Evolutionary conservation across 2,113 vertebrate species (phyloP), one percentile per base, ranked within the genome.

Genomic region (Datnioides undecimradiatus): DNA sequence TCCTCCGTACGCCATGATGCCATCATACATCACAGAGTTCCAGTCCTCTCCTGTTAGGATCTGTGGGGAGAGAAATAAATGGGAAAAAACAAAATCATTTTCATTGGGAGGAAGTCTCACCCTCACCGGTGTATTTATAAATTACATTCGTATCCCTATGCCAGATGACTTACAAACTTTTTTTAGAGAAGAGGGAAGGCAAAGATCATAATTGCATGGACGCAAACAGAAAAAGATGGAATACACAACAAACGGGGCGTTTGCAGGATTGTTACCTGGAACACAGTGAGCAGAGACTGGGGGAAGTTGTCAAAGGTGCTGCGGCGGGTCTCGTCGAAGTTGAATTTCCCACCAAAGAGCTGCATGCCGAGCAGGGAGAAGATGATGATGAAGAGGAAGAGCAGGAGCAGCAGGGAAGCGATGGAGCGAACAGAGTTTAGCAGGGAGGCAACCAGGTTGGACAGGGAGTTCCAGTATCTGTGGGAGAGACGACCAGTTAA

Each of bases 321-420:
- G 69, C 98, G 96, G 23, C 97, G 94, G 2, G 98, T 98, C 88
- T 97, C 97, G 33, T 99, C 98, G 1, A 99, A 99, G 93, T 99
- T 99, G 95, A 99, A 99, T 92, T 99, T 99, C 12, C 98, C 98
- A 66, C 98, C 98, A 72, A 99, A 99, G 31, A 99, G 98, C 94
- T 99, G 98, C 98, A 99, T 99, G 43, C 98, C 98, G 78, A 99
- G 95, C 57, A 99, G 96, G 2, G 97, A 99, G 95, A 99, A 99
- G 95, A 99, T 99, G 95, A 99, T 99, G 95, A 99, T 99, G 96
- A 99, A 99, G 92, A 99, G 98, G 94, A 99, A 99, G 86, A 99
- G 97, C 13, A 99, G 96, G 52, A 99, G 95, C 86, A 99, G 82
- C 80, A 99, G 95, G 76, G 98, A 99, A 60, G 98, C 98, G 8